These are phyloP conservation scores for Diploscapter pachys DNA, from an alignment of 1,140 invertebrate species.

Conservation along the genomic window DNA sequence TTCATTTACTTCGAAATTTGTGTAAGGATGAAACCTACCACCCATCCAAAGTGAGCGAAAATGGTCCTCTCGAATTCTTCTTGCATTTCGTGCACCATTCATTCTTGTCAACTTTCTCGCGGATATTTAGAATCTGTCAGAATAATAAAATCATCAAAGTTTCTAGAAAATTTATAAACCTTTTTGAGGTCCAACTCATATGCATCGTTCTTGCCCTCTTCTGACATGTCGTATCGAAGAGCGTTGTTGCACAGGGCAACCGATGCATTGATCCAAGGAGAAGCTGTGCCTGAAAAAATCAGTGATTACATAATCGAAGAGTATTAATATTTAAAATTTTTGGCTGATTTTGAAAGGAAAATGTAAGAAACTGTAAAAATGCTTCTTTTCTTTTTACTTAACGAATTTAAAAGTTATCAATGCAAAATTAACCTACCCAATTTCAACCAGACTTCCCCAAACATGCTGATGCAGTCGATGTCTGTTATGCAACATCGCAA, in stretches of 20 bases:
- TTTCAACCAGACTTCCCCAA: background rate
- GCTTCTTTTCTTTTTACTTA: no score
- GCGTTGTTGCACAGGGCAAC: background rate
- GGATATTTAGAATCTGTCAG: background rate
- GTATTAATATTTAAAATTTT: no score
- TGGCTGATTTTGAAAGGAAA: background rate
- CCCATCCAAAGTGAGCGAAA: conserved; percentile 6
- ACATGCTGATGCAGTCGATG: conserved; percentile 1
- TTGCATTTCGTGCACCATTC: conserved; percentile 17
- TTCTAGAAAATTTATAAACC: conserved; percentile 9
- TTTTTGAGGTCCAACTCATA: conserved; percentile 21
- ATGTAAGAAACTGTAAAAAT: background rate
- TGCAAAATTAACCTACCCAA: background rate
- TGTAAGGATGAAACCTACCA: conserved; percentile 12
- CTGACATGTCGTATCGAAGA: conserved; percentile 9
- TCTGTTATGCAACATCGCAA: background rate
- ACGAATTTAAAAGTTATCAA: background rate
- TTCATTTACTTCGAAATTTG: conserved; percentile 4
- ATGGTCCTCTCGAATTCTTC: conserved; percentile 17
- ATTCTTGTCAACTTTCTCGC: conserved; percentile 14
- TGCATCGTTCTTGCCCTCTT: background rate
- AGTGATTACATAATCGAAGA: no score
- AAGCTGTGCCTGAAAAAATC: background rate
- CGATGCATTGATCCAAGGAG: background rate
- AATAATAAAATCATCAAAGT: background rate